phyloP scores from a whole-genome alignment of 2,888 invertebrate genomes.

The Eupithecia pulchellata region DNA sequence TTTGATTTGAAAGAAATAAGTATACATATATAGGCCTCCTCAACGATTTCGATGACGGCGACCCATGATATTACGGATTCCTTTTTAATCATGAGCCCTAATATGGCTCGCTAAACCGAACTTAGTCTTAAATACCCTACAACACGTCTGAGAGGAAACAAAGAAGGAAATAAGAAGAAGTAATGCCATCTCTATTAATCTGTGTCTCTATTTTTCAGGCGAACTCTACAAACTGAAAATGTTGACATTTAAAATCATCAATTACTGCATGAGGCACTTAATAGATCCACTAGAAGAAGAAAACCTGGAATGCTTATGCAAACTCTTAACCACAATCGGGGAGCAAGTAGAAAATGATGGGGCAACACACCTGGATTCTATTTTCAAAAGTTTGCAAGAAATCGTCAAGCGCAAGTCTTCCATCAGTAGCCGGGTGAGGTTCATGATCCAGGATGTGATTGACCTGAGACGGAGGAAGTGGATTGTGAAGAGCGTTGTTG shows the following conservation, averaged over 20 bases:
- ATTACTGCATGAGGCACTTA: conserved; percentile 91
- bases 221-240: conserved; percentile 97
- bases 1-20: too few species aligned
- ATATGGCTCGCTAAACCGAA: too few species aligned
- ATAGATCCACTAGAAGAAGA: conserved; percentile 93
- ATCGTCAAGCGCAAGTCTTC: conserved; percentile 88
- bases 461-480: conserved; percentile 93
- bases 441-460: conserved; percentile 96
- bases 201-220: conserved; percentile 79
- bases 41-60: too few species aligned
- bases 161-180: too few species aligned
- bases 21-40: too few species aligned
- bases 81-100: too few species aligned
- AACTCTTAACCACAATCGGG: conserved; percentile 95
- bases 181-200: too few species aligned
- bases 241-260: conserved; percentile 95
- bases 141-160: too few species aligned
- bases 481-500: conserved; percentile 92
- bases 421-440: conserved; percentile 87
- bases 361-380: conserved; percentile 78
- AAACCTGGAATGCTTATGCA: conserved; percentile 96
- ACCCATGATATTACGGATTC: too few species aligned
- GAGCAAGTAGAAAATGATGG: conserved; percentile 88
- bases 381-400: conserved; percentile 89
- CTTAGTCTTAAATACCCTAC: too few species aligned